Base-by-base conservation (phyloP, 2,113 vertebrate genomes). In the Chaetops frenatus region DNA sequence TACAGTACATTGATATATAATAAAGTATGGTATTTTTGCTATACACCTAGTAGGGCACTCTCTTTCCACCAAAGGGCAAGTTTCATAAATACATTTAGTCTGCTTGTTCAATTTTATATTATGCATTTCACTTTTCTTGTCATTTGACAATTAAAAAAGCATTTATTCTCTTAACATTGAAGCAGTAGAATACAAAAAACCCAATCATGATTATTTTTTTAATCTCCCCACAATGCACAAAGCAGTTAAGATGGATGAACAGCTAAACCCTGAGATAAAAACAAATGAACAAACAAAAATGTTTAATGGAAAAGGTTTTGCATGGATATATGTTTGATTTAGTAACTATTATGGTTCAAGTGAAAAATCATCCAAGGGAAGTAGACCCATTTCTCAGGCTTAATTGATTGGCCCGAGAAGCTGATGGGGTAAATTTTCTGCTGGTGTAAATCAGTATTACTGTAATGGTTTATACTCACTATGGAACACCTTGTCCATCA, bases 91-190 rank as follows among this genome's bases (percentile, higher is more conserved):
- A 19, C 23, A 51, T 61, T 92, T 69, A 36, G 66, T 87, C 69
- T 93, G 27, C 42, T 86, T 91, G 13, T 79, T 94, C 78, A 87
- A 19, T 86, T 94, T 83, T 86, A 56, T 96, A 65, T 74, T 81
- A 35, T 38, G 18, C 40, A 27, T 88, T 94, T 51, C 14, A 44
- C 31, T 86, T 76, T 88, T 36, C 40, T 79, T 66, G 58, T 51
- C 74, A 85, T 86, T 96, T 61, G 50, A 25, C 86, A 70, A 88
- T 92, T 87, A 33, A 60, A 86, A 84, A 81, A 45, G 4, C 24
- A 35, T 35, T 87, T 60, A 18, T 50, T 86, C 22, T 35, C 25
- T 40, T 69, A 44, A 57, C 18, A n/a, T 6, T 38, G 31, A 36
- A 45, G 27, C 36, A 29, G 11, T 60, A 31, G 25, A 81, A 54